Base-by-base conservation (phyloP, 30 jellyfish, hydroid and myxozoan species). In the Chrysaora quinquecirrha region DNA sequence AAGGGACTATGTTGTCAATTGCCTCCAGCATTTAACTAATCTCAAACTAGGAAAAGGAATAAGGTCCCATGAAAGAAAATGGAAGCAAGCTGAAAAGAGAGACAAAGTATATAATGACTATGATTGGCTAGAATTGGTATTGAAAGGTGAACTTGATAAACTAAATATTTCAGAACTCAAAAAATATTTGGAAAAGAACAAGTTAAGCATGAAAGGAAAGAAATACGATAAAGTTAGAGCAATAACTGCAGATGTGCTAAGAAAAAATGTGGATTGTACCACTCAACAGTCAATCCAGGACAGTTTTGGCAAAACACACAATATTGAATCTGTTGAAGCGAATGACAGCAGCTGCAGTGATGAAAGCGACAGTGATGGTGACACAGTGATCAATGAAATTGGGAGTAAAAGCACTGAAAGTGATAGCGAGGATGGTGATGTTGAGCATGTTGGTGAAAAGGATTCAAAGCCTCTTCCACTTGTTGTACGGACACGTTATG, bases 91-190 rank as follows among this genome's bases (percentile, higher is more conserved):
- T 69, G 82, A 69, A 69, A 69, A 43, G 34, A 69, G 34, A 43
- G 65, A 30, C 82, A 27, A 69, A 9, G 82, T 7, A 16, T 69
- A 27, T 30, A 22, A 69, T 69, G 82, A 69, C 14, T 69, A 69
- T 30, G 34, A 43, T 30, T 69, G 82, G 71, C 65, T 69, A 43
- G 82, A 69, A 43, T 69, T 69, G 34, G 22, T 69, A 69, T 7
- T 69, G 82, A 69, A 43, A 69, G 82, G 66, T 24, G 82, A 69
- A 69, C 34, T 69, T 7, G 50, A 69, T n/a, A 69, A 69, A 28
- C 34, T 69, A 30, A 69, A 69, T 33, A 4, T 43, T n/a, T 4
- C 34, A 31, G 31, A 69, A 43, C 31, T 69, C 20, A 33, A 69
- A 14, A 69, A 27, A 69, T 69, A 30, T 22, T 43, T 69, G 25